A percentile compares a stretch with the other conserved stretches of the same genome.
phyloP scores from a whole-genome alignment of 1,140 invertebrate species.

The Drosophila jambulina region DNA sequence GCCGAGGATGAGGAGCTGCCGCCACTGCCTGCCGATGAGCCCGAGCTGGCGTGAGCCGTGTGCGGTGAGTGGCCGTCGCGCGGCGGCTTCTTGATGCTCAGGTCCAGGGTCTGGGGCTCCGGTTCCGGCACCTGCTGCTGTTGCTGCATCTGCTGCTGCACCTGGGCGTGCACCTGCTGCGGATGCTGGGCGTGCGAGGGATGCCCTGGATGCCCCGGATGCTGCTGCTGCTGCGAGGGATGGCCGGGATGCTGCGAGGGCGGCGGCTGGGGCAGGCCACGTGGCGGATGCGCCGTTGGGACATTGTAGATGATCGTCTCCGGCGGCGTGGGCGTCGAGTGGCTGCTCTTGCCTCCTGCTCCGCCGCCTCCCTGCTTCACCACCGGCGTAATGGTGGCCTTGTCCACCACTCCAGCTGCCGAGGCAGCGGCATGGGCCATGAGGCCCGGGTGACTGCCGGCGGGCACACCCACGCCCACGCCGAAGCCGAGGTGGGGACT shows the following conservation, averaged over 20 bases:
- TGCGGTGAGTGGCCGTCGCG: conserved; percentile 86
- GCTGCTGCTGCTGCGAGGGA: conserved; percentile 13
- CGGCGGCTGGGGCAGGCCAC: conserved; percentile 21
- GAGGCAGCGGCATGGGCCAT: conserved; percentile 59
- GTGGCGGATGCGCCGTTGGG: conserved; percentile 31
- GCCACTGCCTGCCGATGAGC: conserved; percentile 1
- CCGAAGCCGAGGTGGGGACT: conserved; percentile 84
- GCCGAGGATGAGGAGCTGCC: background rate
- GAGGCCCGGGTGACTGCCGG: conserved; percentile 62
- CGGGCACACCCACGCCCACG: conserved; percentile 38
- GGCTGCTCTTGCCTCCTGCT: conserved; percentile 78
- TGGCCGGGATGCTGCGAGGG: conserved; percentile 14
- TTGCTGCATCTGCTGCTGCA: conserved; percentile 38
- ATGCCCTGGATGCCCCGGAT: conserved; percentile 6
- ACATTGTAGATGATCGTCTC: conserved; percentile 87
- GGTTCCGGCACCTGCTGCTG: conserved; percentile 85
- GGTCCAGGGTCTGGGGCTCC: conserved; percentile 90
- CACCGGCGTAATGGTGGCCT: conserved; percentile 71
- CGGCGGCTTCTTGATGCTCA: conserved; percentile 92
- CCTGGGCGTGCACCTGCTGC: conserved; percentile 51
- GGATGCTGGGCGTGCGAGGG: conserved; percentile 24
- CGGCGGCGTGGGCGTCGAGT: conserved; percentile 72
- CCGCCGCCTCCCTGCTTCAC: conserved; percentile 87
- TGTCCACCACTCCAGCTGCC: conserved; percentile 64
- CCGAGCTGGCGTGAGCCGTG: conserved; percentile 67